Evolutionary conservation across 1,140 invertebrate genomes (phyloP).

Genomic region (Babylonia areolata): DNA sequence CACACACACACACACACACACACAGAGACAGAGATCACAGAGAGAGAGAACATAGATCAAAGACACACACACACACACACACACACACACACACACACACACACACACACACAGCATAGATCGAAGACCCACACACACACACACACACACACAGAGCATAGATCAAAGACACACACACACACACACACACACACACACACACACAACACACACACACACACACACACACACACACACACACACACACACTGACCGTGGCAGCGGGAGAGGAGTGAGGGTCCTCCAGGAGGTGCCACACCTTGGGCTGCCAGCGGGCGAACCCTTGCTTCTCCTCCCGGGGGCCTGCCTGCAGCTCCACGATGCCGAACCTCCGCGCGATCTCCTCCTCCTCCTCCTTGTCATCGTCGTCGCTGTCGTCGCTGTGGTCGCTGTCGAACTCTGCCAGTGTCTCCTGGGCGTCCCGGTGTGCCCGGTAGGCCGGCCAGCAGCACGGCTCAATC

Average conservation of each 20-base stretch:
- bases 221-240: too few relatives aligned
- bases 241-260: constrained; percentile 61
- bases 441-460: constrained; percentile 73
- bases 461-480: constrained; percentile 69
- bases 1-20: too few relatives aligned
- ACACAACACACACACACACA: neutral
- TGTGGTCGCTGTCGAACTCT: constrained; percentile 60
- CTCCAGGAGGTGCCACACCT: constrained; percentile 72
- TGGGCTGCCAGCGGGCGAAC: constrained; percentile 65
- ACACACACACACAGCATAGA: too few relatives aligned
- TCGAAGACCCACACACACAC: too few relatives aligned
- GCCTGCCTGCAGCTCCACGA: constrained; percentile 64
- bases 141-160: too few relatives aligned
- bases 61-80: too few relatives aligned
- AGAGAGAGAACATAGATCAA: too few relatives aligned
- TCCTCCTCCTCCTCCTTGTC: constrained; percentile 50
- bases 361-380: constrained; percentile 66
- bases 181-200: neutral
- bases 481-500: constrained; percentile 76
- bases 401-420: constrained; percentile 46
- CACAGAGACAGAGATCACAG: too few relatives aligned
- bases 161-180: too few relatives aligned
- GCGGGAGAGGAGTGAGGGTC: constrained; percentile 66
- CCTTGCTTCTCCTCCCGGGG: constrained; percentile 43
- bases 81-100: too few relatives aligned